phyloP scores from a whole-genome alignment of 1,140 invertebrate species.

The Pantala flavescens region DNA sequence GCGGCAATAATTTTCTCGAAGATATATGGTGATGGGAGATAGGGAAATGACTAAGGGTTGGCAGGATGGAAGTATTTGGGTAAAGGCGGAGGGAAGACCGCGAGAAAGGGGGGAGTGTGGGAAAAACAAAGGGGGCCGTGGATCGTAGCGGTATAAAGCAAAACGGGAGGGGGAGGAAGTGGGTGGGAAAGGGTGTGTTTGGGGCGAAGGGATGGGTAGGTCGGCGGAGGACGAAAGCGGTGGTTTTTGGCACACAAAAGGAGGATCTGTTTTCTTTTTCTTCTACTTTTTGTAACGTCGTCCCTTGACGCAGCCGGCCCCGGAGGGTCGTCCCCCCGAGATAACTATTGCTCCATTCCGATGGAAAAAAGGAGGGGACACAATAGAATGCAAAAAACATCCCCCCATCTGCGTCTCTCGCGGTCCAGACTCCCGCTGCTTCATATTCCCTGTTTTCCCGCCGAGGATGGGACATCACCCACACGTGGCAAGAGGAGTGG shows the following conservation, averaged over 20 bases:
- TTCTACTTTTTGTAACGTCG: neutral
- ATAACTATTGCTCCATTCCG: neutral
- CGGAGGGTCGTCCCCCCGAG: neutral
- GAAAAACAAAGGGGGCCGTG: neutral
- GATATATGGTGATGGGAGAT: constrained; percentile 1
- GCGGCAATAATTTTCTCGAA: neutral
- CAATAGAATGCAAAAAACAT: neutral
- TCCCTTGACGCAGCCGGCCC: neutral
- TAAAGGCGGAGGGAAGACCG: neutral
- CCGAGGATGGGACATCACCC: too few species aligned
- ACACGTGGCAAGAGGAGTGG: too few species aligned
- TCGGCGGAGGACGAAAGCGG: neutral
- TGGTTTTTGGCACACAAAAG: neutral
- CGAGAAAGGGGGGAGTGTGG: neutral
- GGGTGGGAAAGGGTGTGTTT: neutral
- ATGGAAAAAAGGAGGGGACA: neutral
- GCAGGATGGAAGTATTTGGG: constrained; percentile 4
- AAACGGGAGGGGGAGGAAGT: neutral
- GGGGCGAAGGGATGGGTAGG: neutral
- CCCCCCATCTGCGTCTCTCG: neutral
- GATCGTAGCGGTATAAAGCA: neutral
- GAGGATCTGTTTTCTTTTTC: neutral
- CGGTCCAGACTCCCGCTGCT: neutral
- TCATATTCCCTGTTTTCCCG: too few species aligned
- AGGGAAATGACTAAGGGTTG: neutral